Conservation (phyloP, 2,888 invertebrate genomes). For the Acanthosepion esculentum region DNA sequence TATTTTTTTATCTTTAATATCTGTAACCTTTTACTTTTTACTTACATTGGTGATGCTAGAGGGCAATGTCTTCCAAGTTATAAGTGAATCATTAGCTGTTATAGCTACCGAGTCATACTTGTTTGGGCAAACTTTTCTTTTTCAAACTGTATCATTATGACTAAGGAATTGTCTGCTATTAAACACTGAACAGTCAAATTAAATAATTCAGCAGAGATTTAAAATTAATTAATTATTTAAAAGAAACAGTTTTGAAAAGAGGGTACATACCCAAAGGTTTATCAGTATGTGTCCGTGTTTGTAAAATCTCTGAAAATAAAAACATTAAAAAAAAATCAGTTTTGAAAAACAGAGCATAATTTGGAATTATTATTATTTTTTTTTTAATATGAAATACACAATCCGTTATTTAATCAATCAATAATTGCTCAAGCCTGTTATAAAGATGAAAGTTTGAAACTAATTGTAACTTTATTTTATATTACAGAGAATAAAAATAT, state of each 20-base stretch:
- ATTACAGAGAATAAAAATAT: background rate
- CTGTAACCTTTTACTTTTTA: too few species aligned
- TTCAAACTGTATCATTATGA: too few species aligned
- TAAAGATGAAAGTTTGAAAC: background rate
- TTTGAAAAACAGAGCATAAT: background rate
- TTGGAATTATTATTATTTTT: background rate
- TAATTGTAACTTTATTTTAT: background rate
- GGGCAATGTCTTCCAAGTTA: too few species aligned
- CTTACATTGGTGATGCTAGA: too few species aligned
- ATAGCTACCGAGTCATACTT: too few species aligned
- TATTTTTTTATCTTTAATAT: too few species aligned
- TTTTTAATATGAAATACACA: background rate
- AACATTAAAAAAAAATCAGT: background rate
- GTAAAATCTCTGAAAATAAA: conserved; percentile 13
- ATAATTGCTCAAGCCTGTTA: background rate
- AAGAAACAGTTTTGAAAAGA: background rate
- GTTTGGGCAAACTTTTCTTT: too few species aligned
- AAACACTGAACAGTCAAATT: too few species aligned
- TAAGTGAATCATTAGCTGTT: too few species aligned
- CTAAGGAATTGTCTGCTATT: too few species aligned
- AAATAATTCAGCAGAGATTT: too few species aligned
- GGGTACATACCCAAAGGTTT: background rate
- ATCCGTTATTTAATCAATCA: background rate
- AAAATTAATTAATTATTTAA: background rate
- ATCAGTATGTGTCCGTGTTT: background rate